These are phyloP conservation scores for Acrobasis repandana DNA, from an alignment of 2,888 invertebrate genomes.

Conservation along the genomic window DNA sequence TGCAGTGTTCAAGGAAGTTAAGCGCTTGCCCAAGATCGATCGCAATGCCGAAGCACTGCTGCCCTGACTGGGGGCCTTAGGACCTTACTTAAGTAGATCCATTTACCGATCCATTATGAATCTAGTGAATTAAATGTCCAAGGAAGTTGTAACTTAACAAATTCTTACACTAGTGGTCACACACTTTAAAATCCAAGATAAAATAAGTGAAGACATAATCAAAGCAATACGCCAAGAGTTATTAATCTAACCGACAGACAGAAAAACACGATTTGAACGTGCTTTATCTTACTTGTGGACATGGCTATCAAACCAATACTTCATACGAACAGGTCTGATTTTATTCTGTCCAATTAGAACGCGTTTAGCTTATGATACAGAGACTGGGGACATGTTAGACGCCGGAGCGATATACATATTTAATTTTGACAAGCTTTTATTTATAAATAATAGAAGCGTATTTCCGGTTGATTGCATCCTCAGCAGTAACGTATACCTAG, in stretches of 20 bases:
- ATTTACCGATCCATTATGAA: no score
- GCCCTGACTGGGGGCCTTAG: no score
- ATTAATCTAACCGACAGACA: constrained; percentile 7
- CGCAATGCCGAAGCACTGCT: no score
- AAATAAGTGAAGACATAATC: constrained; percentile 3
- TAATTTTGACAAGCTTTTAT: no score
- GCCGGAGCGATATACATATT: not conserved
- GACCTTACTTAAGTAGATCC: no score
- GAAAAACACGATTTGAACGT: constrained; percentile 5
- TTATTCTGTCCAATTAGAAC: constrained; percentile 27
- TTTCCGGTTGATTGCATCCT: no score
- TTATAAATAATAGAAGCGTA: no score
- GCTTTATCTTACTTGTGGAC: constrained; percentile 15
- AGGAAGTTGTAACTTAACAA: not conserved
- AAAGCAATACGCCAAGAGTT: constrained; percentile 11
- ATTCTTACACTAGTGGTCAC: not conserved
- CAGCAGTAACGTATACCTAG: no score
- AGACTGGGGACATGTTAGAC: not conserved
- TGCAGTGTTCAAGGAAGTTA: no score
- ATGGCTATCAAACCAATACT: constrained; percentile 19
- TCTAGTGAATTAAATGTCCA: no score
- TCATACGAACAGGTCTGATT: constrained; percentile 16
- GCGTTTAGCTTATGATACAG: constrained; percentile 32
- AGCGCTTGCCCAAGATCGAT: no score
- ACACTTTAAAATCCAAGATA: not conserved